Conservation (phyloP, 2,113 vertebrate species). For the Chaenocephalus aceratus region DNA sequence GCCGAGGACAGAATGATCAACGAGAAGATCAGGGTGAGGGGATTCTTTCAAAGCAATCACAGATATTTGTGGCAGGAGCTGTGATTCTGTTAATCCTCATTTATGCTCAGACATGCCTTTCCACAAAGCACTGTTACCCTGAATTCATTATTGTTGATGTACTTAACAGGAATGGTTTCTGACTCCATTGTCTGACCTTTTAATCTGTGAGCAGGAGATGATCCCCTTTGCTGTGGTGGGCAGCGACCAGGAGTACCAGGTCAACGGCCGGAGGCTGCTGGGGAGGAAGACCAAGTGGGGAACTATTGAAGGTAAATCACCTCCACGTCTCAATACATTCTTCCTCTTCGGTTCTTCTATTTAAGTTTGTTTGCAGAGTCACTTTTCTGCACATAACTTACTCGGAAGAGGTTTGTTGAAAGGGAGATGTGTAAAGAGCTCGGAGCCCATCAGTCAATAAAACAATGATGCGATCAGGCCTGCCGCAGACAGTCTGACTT, state of each 20-base stretch:
- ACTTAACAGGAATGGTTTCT: background rate
- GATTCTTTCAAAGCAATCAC: background rate
- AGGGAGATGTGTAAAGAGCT: background rate
- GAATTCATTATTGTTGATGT: background rate
- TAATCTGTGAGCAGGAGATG: conserved; percentile 88
- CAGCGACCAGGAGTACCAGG: conserved; percentile 98
- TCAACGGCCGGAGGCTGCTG: conserved; percentile 95
- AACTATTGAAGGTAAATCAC: conserved; percentile 94
- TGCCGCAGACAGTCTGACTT: conserved; percentile 38
- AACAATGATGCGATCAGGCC: conserved; percentile 48
- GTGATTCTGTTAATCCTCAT: background rate
- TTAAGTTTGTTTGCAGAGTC: background rate
- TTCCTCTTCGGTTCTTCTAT: background rate
- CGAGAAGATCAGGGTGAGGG: conserved; percentile 94
- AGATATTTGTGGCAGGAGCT: background rate
- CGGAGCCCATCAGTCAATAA: conserved; percentile 4
- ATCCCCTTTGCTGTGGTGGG: conserved; percentile 98
- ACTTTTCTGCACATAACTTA: background rate
- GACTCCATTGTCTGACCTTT: conserved; percentile 16
- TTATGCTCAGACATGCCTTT: conserved; percentile 3
- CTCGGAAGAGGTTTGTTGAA: background rate
- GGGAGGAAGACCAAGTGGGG: conserved; percentile 99
- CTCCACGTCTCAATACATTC: background rate
- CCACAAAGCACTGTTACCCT: background rate
- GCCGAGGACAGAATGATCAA: conserved; percentile 95